Percentiles rank a stretch among this genome's conserved stretches.
These are phyloP conservation scores for Tachystola acroxantha DNA, from an alignment of 2,888 invertebrate genomes.

Conservation along the genomic window DNA sequence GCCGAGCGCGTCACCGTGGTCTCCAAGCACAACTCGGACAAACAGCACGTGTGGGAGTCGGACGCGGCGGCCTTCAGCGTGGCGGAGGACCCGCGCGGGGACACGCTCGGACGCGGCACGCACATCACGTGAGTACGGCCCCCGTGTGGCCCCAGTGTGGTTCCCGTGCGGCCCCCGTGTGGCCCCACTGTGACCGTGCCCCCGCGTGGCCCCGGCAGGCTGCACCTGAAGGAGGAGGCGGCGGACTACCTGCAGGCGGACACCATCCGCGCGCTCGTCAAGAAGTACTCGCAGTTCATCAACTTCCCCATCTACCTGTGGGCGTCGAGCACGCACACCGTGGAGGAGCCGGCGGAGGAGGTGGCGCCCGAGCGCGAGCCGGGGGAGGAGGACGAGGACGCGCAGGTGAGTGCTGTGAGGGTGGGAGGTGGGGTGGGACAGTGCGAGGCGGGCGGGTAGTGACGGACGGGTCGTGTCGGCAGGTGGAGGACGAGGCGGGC, in stretches of 20 bases:
- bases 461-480: conserved; percentile 19
- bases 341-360: conserved; percentile 82
- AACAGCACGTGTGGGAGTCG: conserved; percentile 98
- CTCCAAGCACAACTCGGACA: conserved; percentile 95
- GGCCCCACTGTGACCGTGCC: neutral
- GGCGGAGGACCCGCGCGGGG: conserved; percentile 95
- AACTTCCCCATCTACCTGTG: conserved; percentile 99
- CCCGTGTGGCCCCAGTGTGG: neutral
- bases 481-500: conserved; percentile 85
- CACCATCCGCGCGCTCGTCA: conserved; percentile 92
- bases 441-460: conserved; percentile 72
- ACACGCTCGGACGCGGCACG: conserved; percentile 94
- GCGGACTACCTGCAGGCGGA: conserved; percentile 96
- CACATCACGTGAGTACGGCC: conserved; percentile 81
- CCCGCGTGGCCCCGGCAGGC: conserved; percentile 61
- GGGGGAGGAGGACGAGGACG: conserved; percentile 59
- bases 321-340: conserved; percentile 86
- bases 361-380: conserved; percentile 13
- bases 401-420: conserved; percentile 46
- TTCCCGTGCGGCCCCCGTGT: neutral
- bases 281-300: conserved; percentile 99
- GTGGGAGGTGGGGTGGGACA: conserved; percentile 86
- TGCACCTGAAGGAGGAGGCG: conserved; percentile 98
- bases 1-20: conserved; percentile 97
- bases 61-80: conserved; percentile 95